A percentile compares a stretch with the other conserved stretches of the same genome.
phyloP scores from a whole-genome alignment of 37 sponge, comb jelly and placozoan species.

The Cliona cf. orientalis region DNA sequence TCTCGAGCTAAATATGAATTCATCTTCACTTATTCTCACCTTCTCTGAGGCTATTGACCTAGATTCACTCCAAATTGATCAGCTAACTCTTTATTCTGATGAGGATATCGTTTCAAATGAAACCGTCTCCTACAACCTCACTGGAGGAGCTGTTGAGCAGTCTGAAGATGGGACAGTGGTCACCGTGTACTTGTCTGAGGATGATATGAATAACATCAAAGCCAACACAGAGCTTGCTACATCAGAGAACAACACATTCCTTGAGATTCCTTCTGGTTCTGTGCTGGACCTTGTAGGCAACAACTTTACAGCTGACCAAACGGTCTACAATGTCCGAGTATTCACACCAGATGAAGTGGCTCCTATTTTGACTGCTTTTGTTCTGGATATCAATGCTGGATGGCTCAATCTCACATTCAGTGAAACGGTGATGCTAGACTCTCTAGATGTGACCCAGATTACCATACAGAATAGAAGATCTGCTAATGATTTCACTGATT shows the following conservation, averaged over 20 bases:
- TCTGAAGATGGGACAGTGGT: slow-evolving; percentile 66
- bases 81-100: slow-evolving; percentile 65
- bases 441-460: slow-evolving; percentile 43
- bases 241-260: slow-evolving; percentile 57
- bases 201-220: slow-evolving; percentile 82
- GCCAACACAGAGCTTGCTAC: slow-evolving; percentile 66
- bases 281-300: slow-evolving; percentile 54
- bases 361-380: slow-evolving; percentile 60
- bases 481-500: slow-evolving; percentile 29
- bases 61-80: slow-evolving; percentile 39
- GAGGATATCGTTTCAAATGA: slow-evolving; percentile 24
- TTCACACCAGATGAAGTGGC: slow-evolving; percentile 64
- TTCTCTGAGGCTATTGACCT: slow-evolving; percentile 83
- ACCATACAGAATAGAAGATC: slow-evolving; percentile 69
- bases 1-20: slow-evolving; percentile 85
- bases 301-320: slow-evolving; percentile 27
- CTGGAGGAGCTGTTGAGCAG: slow-evolving; percentile 42
- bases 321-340: slow-evolving; percentile 24
- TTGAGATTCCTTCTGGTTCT: slow-evolving; percentile 39
- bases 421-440: slow-evolving; percentile 68
- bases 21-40: slow-evolving; percentile 50
- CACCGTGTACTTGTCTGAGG: slow-evolving; percentile 33
- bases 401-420: slow-evolving; percentile 74
- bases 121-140: slow-evolving; percentile 9
- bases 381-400: slow-evolving; percentile 72